Evolutionary conservation across 2,888 invertebrate species (phyloP), one percentile per base, ranked within the genome.

Genomic region (Pristionchus fissidentatus): DNA sequence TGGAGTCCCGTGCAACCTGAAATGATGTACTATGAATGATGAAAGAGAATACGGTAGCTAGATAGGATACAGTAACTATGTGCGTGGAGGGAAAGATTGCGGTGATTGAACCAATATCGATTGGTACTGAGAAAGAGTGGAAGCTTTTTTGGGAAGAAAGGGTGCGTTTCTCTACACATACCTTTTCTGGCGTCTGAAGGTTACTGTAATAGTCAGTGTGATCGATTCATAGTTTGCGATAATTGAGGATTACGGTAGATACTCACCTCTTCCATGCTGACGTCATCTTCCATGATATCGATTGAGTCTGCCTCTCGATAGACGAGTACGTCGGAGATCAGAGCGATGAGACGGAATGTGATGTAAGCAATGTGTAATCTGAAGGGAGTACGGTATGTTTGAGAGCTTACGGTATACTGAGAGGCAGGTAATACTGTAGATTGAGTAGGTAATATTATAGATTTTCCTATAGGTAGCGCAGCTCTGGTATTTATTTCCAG

Each of bases 281-380:
- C 60, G 35, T 66, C 66, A 15, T 52, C 73, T 55, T 83, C 83
- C 35, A 52, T 70, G 41, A 83, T 66, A 22, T 83, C 43, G 52
- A 83, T 55, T 70, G 70, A 26, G 55, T 73, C 73, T 26, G 70
- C 83, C 22, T 70, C 52, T 4, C 73, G 49, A 19, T 83, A 90
- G 1, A 92, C 92, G 80, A 88, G 91, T 35, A 92, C 73, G 84
- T 92, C 92, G 15, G 89, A 89, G 32, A 91, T 35, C 10, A 91
- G 81, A 7, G 91, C 89, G 29, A 91, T 55, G 8, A 84, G 43
- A 8, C 92, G 89, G 60, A 92, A 88, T 38, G 57, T 38, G 1
- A 86, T 86, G 83, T 92, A 91, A 26, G 90, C 62, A 0, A 89
- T 35, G 84, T 92, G 92, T 88, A 92, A 90, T 77, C 91, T 89